Base-by-base conservation (phyloP, 2,113 vertebrate genomes). In the Xenopus borealis region DNA sequence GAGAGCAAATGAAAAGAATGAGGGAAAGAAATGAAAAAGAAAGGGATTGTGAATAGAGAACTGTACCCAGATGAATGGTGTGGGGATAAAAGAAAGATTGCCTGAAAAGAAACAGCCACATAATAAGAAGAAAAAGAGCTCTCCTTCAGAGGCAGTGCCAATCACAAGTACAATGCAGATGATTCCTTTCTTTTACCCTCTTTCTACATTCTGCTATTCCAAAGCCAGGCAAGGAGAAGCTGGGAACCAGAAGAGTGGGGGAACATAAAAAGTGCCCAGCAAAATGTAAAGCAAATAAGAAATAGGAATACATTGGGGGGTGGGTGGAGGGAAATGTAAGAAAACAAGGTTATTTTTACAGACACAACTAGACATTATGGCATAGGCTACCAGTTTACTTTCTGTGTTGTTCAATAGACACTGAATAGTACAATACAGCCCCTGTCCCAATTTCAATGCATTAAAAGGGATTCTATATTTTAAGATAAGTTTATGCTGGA, bases 101-200 rank as follows among this genome's bases (percentile, higher is more conserved):
- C 85, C 83, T 89, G 90, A 90, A 91, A 92, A 86, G 90, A 85
- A 85, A 86, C 86, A 87, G 89, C 88, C 85, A 70, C 63, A 80
- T 72, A 84, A 55, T 18, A 55, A 55, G 47, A 55, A 55, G 47
- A 50, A 72, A 62, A 88, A 87, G 88, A 89, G 87, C 90, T 85
- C 83, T 81, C 83, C 84, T 87, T 88, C 89, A 88, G 80, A 59
- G 80, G 45, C 78, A 55, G 82, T 84, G 90, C 88, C 90, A 90
- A 88, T 89, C 91, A 89, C 70, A 0, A 59, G 59, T 58, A 85
- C 83, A 86, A 89, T 85, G 84, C 75, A 69, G 82, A 82, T 81
- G 83, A 80, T 87, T 86, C 83, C 86, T 85, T 85, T 85, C 79
- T 81, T 85, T 84, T 78, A 86, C 82, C 85, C 69, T 87, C 83